Percentiles rank a stretch among this genome's conserved stretches.
phyloP scores from a whole-genome alignment of 2,113 vertebrate species.

The Oncorhynchus gorbuscha region DNA sequence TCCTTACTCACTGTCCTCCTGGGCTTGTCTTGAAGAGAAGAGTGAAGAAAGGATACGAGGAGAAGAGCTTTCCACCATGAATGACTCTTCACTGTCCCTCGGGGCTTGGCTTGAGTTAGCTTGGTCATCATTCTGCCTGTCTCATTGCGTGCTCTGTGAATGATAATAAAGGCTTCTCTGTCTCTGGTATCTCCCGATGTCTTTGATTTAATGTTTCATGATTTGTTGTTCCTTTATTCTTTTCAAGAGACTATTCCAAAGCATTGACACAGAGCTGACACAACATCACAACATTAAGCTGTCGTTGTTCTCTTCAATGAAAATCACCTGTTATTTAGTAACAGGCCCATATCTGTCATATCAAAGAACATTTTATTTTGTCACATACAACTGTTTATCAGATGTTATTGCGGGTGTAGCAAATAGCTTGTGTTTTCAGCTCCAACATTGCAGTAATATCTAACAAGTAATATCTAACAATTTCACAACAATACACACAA shows the following conservation, averaged over 20 bases:
- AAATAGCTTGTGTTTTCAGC: too few relatives aligned
- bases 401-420: too few relatives aligned
- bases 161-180: conserved; percentile 21
- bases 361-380: background rate
- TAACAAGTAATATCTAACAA: too few relatives aligned
- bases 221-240: background rate
- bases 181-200: background rate
- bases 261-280: background rate
- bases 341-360: background rate
- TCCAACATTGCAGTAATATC: too few relatives aligned
- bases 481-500: too few relatives aligned
- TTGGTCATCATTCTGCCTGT: conserved; percentile 44
- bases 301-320: conserved; percentile 1
- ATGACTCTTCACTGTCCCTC: conserved; percentile 6
- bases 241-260: background rate
- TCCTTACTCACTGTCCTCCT: conserved; percentile 38
- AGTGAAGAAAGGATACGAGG: too few relatives aligned
- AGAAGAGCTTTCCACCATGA: conserved; percentile 19
- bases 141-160: conserved; percentile 11
- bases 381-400: too few relatives aligned
- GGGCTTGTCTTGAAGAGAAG: background rate
- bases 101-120: conserved; percentile 36
- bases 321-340: conserved; percentile 27
- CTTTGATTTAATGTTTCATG: background rate
- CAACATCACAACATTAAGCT: background rate